Conservation (phyloP, 2,113 vertebrate species). For the Chaetops frenatus region DNA sequence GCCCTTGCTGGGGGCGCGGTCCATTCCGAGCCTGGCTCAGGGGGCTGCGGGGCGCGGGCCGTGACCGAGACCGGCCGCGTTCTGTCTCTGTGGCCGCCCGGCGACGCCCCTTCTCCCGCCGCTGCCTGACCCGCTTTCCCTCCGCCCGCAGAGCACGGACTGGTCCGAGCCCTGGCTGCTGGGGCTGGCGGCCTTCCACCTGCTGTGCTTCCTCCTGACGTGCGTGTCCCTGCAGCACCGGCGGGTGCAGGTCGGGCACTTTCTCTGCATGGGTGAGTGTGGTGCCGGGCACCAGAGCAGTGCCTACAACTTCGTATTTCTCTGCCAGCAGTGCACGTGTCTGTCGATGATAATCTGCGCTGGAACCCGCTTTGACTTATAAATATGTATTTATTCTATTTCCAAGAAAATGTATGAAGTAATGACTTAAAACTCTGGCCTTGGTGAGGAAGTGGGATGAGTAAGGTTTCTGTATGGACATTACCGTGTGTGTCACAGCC, state of each 20-base stretch:
- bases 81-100: too few species aligned
- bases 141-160: constrained; percentile 73
- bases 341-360: rapidly evolving
- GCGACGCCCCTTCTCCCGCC: rapidly evolving
- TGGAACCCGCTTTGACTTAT: rapidly evolving
- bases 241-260: constrained; percentile 83
- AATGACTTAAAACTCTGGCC: neutral
- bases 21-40: neutral
- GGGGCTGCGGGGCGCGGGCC: neutral
- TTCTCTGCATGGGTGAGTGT: constrained; percentile 86
- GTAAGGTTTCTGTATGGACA: neutral
- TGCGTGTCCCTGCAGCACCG: constrained; percentile 78
- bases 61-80: neutral
- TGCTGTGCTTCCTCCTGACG: constrained; percentile 80
- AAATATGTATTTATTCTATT: rapidly evolving
- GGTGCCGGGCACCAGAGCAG: neutral
- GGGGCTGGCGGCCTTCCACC: constrained; percentile 80
- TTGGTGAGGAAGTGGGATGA: neutral
- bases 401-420: neutral
- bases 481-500: neutral
- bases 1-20: neutral
- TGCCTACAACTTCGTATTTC: rapidly evolving
- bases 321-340: rapidly evolving
- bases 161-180: constrained; percentile 94
- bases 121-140: neutral